A percentile compares a stretch with the other conserved stretches of the same genome.
These are phyloP conservation scores for Simalia tracyae DNA, from an alignment of 2,797 vertebrate species.

Conservation along the genomic window DNA sequence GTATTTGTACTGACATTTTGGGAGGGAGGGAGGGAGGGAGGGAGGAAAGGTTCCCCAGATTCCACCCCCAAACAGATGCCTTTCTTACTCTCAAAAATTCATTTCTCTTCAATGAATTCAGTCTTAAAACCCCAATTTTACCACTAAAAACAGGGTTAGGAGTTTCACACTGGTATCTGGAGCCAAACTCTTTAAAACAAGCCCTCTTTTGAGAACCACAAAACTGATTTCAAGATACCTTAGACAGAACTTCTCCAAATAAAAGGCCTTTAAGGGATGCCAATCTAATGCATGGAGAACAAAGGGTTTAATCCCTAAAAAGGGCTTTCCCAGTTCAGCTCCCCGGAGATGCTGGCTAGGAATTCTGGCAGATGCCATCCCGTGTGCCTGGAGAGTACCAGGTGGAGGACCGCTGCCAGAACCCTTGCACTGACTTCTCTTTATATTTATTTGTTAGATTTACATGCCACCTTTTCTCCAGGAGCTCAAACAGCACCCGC, in stretches of 20 bases:
- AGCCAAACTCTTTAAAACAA: constrained; percentile 5
- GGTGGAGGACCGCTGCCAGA: background rate
- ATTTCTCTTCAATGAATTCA: background rate
- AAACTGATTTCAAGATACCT: background rate
- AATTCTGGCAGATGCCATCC: too few species aligned
- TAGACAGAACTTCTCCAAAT: background rate
- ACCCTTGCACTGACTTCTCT: background rate
- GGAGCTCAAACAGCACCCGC: background rate
- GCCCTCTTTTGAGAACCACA: background rate
- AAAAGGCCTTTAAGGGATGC: background rate
- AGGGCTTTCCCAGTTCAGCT: background rate
- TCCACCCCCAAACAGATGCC: background rate
- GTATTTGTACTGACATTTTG: too few species aligned
- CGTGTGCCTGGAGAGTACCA: too few species aligned
- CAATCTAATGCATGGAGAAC: background rate
- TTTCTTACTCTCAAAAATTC: background rate
- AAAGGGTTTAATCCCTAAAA: constrained; percentile 1
- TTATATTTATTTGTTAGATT: background rate
- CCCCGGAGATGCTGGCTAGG: background rate
- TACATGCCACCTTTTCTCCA: background rate
- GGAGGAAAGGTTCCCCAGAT: background rate
- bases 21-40: background rate
- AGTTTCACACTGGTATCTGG: too few species aligned
- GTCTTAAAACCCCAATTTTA: background rate
- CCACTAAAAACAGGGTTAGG: background rate